These are phyloP conservation scores for Octomys mimax DNA, from an alignment of 2,797 vertebrate species.

Conservation along the genomic window DNA sequence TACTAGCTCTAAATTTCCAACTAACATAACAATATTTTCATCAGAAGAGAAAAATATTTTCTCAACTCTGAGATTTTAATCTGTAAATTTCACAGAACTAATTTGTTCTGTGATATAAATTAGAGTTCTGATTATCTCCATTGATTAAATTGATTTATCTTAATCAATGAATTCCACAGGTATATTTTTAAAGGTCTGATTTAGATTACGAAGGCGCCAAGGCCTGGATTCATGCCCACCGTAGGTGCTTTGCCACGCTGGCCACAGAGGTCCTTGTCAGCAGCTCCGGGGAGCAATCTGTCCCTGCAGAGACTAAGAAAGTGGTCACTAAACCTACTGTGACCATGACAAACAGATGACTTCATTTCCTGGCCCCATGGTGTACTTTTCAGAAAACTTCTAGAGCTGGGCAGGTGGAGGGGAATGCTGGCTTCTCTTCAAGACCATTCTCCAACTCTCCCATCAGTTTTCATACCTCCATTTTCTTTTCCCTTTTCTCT, in stretches of 20 bases:
- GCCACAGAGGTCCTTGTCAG: background rate
- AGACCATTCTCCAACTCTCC: background rate
- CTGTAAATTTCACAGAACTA: conserved; percentile 52
- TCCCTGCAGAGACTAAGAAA: background rate
- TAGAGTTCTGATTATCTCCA: conserved; percentile 75
- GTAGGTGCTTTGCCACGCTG: background rate
- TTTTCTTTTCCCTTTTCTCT: background rate
- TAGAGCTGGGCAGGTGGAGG: background rate
- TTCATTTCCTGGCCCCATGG: background rate
- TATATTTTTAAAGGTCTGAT: conserved; percentile 39
- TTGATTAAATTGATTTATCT: conserved; percentile 68
- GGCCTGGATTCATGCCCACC: background rate
- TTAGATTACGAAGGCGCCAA: conserved; percentile 40
- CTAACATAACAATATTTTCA: conserved; percentile 68
- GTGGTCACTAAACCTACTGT: background rate
- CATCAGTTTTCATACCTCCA: background rate
- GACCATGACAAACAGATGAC: background rate
- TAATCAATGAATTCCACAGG: conserved; percentile 65
- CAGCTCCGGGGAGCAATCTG: background rate
- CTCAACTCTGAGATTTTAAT: conserved; percentile 53
- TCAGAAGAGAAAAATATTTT: conserved; percentile 76
- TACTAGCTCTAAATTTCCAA: conserved; percentile 42
- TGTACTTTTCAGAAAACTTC: background rate
- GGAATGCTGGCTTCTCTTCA: background rate
- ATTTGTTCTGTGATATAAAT: conserved; percentile 69